Percentiles rank a stretch among this genome's conserved stretches.
These are phyloP conservation scores for Lacerta viridis DNA, from an alignment of 2,797 vertebrate genomes.

Conservation along the genomic window DNA sequence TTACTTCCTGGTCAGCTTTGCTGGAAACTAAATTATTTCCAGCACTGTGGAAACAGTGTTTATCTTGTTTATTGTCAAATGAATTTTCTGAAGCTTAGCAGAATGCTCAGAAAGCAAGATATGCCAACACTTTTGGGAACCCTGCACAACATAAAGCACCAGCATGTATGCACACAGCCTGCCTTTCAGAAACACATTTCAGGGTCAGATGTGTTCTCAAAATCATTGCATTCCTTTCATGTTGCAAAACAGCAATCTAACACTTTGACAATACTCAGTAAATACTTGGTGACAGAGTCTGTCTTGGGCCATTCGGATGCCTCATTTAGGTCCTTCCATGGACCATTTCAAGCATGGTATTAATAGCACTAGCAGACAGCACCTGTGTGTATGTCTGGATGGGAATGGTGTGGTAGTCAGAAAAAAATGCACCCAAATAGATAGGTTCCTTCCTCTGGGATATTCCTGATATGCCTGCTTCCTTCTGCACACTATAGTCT, in stretches of 20 bases:
- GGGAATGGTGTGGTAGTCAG: conserved; percentile 60
- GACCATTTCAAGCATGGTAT: background rate
- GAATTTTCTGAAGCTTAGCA: background rate
- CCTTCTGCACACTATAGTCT: conserved; percentile 39
- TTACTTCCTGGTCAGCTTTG: background rate
- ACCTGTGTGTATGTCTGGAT: conserved; percentile 53
- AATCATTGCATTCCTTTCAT: background rate
- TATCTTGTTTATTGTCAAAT: conserved; percentile 3
- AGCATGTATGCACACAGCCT: background rate
- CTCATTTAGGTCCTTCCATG: background rate
- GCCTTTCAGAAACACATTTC: background rate
- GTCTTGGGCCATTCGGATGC: background rate
- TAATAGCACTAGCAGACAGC: conserved; percentile 2
- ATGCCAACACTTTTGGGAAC: background rate
- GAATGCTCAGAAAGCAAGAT: background rate
- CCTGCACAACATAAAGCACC: background rate
- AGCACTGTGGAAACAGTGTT: too few relatives aligned
- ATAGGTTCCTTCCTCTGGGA: conserved; percentile 71
- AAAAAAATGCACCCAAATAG: conserved; percentile 66
- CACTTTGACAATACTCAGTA: background rate
- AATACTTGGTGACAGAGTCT: background rate
- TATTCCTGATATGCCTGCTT: conserved; percentile 34
- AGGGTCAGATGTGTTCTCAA: background rate
- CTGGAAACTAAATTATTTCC: background rate
- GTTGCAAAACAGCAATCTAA: background rate